Conservation (phyloP, 2,888 invertebrate species). For the Trachelus stipa region DNA sequence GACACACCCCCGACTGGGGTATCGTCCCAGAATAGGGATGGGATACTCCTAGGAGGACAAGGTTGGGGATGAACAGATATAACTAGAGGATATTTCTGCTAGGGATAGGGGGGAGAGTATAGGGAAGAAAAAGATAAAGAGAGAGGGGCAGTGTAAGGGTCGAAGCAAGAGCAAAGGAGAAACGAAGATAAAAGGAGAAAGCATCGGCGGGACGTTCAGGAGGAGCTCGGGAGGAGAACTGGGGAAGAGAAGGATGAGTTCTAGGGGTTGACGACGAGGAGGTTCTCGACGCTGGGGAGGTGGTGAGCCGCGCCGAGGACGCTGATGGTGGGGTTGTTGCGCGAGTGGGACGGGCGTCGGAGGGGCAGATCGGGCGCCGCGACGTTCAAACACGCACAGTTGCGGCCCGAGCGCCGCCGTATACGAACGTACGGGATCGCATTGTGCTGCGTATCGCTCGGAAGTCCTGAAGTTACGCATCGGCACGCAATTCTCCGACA, state of each 20-base stretch:
- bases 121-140: slow-evolving; percentile 15
- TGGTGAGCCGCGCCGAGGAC: slow-evolving; percentile 37
- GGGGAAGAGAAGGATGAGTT: slow-evolving; percentile 1
- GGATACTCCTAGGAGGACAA: background rate
- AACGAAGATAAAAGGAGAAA: background rate
- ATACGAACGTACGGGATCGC: slow-evolving; percentile 43
- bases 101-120: slow-evolving; percentile 28
- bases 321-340: slow-evolving; percentile 14
- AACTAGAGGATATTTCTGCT: slow-evolving; percentile 12
- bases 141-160: slow-evolving; percentile 7
- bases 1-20: slow-evolving; percentile 38
- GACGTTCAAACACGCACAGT: slow-evolving; percentile 62
- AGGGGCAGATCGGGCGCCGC: slow-evolving; percentile 64
- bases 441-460: slow-evolving; percentile 12
- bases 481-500: background rate
- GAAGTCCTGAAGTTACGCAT: background rate
- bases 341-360: slow-evolving; percentile 52
- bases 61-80: background rate
- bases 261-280: background rate
- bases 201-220: background rate
- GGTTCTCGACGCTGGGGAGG: slow-evolving; percentile 34
- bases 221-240: background rate
- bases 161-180: slow-evolving; percentile 16
- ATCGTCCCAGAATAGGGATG: background rate
- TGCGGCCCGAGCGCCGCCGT: slow-evolving; percentile 64